Conservation (phyloP, 2,888 invertebrate genomes). For the Cyclophora punctaria region DNA sequence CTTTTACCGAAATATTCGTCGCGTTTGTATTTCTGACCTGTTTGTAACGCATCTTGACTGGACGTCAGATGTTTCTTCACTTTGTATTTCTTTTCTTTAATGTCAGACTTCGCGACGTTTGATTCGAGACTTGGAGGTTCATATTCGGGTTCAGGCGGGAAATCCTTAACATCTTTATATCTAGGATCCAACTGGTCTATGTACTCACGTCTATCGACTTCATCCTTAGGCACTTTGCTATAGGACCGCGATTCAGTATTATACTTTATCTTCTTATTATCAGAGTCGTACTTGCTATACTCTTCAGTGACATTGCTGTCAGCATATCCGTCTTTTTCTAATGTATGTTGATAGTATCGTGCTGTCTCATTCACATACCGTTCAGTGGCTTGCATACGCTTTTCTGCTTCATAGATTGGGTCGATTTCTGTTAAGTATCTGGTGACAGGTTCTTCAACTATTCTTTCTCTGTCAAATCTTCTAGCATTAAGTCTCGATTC, state of each 20-base stretch:
- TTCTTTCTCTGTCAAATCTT: slow-evolving; percentile 53
- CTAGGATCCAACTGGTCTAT: slow-evolving; percentile 48
- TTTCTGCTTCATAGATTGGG: slow-evolving; percentile 61
- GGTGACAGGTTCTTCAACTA: slow-evolving; percentile 54
- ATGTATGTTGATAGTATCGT: slow-evolving; percentile 71
- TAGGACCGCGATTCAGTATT: slow-evolving; percentile 57
- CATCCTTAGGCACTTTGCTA: slow-evolving; percentile 49
- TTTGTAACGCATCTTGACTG: slow-evolving; percentile 65
- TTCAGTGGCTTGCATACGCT: slow-evolving; percentile 67
- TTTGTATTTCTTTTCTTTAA: slow-evolving; percentile 70
- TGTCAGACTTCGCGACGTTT: slow-evolving; percentile 67
- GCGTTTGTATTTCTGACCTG: slow-evolving; percentile 65
- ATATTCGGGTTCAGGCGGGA: slow-evolving; percentile 71
- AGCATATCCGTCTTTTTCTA: slow-evolving; percentile 72
- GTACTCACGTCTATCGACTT: slow-evolving; percentile 55
- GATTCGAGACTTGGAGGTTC: slow-evolving; percentile 82
- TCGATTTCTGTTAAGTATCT: slow-evolving; percentile 64
- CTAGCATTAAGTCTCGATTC: slow-evolving; percentile 84
- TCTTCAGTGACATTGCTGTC: slow-evolving; percentile 72
- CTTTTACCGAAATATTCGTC: slow-evolving; percentile 60
- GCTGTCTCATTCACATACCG: slow-evolving; percentile 75
- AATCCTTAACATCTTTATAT: slow-evolving; percentile 48
- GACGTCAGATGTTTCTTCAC: slow-evolving; percentile 60
- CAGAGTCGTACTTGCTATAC: slow-evolving; percentile 65
- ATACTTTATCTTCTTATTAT: slow-evolving; percentile 59